phyloP scores from a whole-genome alignment of 2,888 invertebrate genomes.

The Hipparchia semele region DNA sequence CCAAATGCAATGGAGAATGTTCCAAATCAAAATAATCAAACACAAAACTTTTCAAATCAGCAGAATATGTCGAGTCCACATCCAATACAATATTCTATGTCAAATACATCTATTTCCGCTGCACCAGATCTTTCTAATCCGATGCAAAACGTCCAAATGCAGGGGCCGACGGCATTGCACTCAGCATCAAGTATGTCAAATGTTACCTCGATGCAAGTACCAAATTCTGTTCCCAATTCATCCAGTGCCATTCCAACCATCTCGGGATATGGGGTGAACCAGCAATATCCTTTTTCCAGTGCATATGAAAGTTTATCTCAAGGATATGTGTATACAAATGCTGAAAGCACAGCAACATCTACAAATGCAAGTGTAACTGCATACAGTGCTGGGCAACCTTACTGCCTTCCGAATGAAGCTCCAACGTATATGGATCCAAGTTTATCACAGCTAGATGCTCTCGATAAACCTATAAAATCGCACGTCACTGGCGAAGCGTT shows the following conservation, averaged over 20 bases:
- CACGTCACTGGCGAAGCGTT: conserved; percentile 73
- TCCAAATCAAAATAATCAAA: conserved; percentile 6
- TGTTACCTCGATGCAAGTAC: conserved; percentile 24
- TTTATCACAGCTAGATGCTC: conserved; percentile 60
- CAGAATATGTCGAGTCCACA: conserved; percentile 21
- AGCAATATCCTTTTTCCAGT: conserved; percentile 53
- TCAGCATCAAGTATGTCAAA: conserved; percentile 3
- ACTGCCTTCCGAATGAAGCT: conserved; percentile 42
- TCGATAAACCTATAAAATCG: conserved; percentile 74
- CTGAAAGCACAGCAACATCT: conserved; percentile 52
- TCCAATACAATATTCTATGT: conserved; percentile 31
- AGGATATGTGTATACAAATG: conserved; percentile 60
- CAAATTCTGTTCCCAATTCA: conserved; percentile 26
- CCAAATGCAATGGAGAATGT: conserved; percentile 25
- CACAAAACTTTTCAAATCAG: conserved; percentile 9
- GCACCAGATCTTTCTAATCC: conserved; percentile 16
- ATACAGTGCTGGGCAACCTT: conserved; percentile 48
- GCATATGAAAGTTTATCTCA: conserved; percentile 57
- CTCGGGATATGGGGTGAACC: conserved; percentile 49
- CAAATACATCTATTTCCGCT: conserved; percentile 17
- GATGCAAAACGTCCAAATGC: conserved; percentile 20
- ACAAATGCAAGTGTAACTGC: conserved; percentile 49
- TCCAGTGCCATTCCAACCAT: conserved; percentile 22
- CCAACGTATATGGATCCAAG: conserved; percentile 44
- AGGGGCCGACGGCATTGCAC: not conserved